A percentile compares a stretch with the other conserved stretches of the same genome.
Conservation (phyloP, 2,888 invertebrate species). For the Anorthoa munda region DNA sequence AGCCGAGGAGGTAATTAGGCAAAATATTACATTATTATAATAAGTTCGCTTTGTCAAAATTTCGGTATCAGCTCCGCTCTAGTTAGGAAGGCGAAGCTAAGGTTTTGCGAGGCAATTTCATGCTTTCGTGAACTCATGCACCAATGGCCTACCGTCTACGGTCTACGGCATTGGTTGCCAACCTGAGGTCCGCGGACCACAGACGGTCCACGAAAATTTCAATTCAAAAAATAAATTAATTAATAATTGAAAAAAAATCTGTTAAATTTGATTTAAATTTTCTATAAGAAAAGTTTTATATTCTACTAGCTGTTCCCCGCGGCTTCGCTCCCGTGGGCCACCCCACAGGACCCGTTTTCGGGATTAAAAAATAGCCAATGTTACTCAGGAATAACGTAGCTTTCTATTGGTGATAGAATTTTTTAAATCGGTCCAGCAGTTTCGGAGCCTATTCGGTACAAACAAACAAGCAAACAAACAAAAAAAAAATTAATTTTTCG, state of each 20-base stretch:
- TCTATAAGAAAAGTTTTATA: background rate
- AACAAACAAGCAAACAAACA: no score
- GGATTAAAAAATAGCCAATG: no score
- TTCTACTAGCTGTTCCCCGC: no score
- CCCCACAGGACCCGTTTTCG: no score
- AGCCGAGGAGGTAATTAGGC: constrained; percentile 57
- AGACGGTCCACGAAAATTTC: background rate
- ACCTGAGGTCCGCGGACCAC: background rate
- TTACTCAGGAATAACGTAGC: no score
- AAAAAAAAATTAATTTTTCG: no score
- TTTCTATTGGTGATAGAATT: no score
- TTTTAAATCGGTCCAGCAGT: no score
- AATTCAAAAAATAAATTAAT: background rate
- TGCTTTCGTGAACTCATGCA: constrained; percentile 88
- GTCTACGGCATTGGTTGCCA: background rate
- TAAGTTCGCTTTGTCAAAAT: constrained; percentile 62
- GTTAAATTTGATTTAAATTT: background rate
- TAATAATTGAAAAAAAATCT: no score
- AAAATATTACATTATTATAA: constrained; percentile 58
- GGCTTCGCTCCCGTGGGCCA: no score
- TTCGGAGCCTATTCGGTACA: no score
- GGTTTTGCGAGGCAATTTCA: constrained; percentile 89
- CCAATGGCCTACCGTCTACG: constrained; percentile 77
- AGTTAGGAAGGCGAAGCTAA: constrained; percentile 82
- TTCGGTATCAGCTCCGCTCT: constrained; percentile 81